Evolutionary conservation across 2,888 invertebrate species (phyloP), one percentile per base, ranked within the genome.

Genomic region (Pyrrhia umbra): DNA sequence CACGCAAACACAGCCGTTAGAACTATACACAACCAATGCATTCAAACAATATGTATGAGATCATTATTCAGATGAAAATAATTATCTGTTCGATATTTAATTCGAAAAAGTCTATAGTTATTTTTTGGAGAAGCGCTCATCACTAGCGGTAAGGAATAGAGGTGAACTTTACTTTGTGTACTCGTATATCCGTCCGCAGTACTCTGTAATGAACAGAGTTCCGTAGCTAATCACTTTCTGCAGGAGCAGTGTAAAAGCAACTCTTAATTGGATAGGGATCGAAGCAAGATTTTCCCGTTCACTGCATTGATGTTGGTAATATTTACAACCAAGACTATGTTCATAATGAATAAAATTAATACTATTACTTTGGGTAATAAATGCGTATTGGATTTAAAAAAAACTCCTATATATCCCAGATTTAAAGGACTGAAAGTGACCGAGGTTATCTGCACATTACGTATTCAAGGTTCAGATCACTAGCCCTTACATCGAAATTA

Each of bases 141-240:
- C 71, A 63, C 66, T 63, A 71, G 25, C 13, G 21, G 43, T 23
- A 57, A 57, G 50, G 40, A 42, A 70, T 69, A 75, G 57, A 62
- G 71, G 49, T 70, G 57, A 75, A 62, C 45, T 70, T 68, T 56
- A 60, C 51, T 75, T 56, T 58, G 57, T 70, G 50, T 42, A 49
- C 39, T 51, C 46, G 30, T 54, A 54, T 57, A 70, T 69, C 21
- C 50, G 52, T 23, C 40, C 40, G 6, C 10, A 40, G 76, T 72
- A 55, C 54, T 70, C 57, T 50, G 54, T 58, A 58, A 72, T 55
- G 76, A 45, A 50, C 54, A 46, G 50, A 75, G 77, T 71, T 75
- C 58, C 50, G 57, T 42, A 34, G 42, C 45, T 76, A 76, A 72
- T 76, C 77, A 70, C 77, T 64, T 64, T 72, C 63, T 71, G 52